Evolutionary conservation across 2,888 invertebrate genomes (phyloP).

Genomic region (Lamproptera curius): DNA sequence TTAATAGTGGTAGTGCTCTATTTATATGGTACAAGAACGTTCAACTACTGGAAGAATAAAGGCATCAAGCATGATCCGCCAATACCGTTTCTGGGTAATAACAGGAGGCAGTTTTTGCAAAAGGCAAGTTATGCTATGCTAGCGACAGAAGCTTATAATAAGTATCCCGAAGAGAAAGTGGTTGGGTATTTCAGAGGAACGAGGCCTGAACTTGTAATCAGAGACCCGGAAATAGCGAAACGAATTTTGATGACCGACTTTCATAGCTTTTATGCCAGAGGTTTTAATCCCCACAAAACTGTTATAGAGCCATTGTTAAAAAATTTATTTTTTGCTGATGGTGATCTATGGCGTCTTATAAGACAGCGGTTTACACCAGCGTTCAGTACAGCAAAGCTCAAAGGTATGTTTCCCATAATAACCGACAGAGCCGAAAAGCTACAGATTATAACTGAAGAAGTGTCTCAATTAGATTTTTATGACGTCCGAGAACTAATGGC

Average conservation of each 20-base stretch:
- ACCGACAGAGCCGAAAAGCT: conserved; percentile 57
- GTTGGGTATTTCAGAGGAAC: conserved; percentile 51
- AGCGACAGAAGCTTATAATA: conserved; percentile 50
- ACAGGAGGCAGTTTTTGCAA: conserved; percentile 47
- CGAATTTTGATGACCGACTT: conserved; percentile 57
- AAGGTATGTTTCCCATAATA: conserved; percentile 64
- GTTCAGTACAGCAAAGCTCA: conserved; percentile 61
- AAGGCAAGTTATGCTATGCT: conserved; percentile 54
- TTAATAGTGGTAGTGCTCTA: conserved; percentile 25
- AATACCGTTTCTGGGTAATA: conserved; percentile 51
- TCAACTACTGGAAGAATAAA: conserved; percentile 44
- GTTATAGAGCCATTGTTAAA: conserved; percentile 41
- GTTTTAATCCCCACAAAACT: conserved; percentile 48
- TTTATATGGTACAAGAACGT: not conserved
- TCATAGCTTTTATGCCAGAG: conserved; percentile 53
- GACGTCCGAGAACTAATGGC: conserved; percentile 65
- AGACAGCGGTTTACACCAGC: conserved; percentile 61
- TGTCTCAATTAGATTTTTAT: conserved; percentile 43
- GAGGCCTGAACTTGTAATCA: conserved; percentile 50
- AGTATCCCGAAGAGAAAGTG: conserved; percentile 37
- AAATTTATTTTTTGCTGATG: conserved; percentile 63
- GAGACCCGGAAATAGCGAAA: conserved; percentile 24
- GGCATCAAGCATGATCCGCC: conserved; percentile 58
- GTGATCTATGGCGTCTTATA: conserved; percentile 59
- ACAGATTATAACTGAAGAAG: conserved; percentile 48